A percentile compares a stretch with the other conserved stretches of the same genome.
phyloP scores from a whole-genome alignment of 2,113 vertebrate species.

The Erythrocercus mccallii region DNA sequence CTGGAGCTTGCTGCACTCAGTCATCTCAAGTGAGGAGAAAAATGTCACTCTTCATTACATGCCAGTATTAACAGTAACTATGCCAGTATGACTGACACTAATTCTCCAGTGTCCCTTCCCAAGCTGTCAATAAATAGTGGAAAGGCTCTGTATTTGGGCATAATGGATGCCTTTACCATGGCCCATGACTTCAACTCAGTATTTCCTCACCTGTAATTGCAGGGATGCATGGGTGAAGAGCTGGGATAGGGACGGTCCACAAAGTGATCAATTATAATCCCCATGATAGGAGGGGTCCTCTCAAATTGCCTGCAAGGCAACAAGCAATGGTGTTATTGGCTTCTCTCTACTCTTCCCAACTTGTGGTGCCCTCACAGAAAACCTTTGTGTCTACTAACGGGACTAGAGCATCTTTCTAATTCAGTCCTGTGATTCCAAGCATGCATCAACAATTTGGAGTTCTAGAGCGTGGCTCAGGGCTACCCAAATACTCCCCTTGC shows the following conservation, averaged over 20 bases:
- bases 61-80: too few species aligned
- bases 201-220: conserved; percentile 93
- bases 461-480: neutral
- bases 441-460: neutral
- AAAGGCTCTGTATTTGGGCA: conserved; percentile 27
- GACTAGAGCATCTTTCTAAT: conserved; percentile 22
- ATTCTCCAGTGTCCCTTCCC: neutral
- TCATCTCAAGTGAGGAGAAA: neutral
- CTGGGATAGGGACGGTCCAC: conserved; percentile 91
- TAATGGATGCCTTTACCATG: conserved; percentile 26
- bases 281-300: conserved; percentile 95
- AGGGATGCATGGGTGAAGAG: conserved; percentile 91
- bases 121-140: neutral
- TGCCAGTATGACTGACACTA: neutral
- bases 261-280: conserved; percentile 98
- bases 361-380: neutral
- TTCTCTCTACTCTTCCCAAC: neutral
- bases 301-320: conserved; percentile 92
- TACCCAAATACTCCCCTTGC: conserved; percentile 26
- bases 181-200: neutral
- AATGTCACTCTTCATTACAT: neutral
- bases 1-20: neutral
- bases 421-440: conserved; percentile 11
- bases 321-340: conserved; percentile 67
- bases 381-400: neutral